Base-by-base conservation (phyloP, 2,113 vertebrate species). In the Pelecanoides urinatrix region DNA sequence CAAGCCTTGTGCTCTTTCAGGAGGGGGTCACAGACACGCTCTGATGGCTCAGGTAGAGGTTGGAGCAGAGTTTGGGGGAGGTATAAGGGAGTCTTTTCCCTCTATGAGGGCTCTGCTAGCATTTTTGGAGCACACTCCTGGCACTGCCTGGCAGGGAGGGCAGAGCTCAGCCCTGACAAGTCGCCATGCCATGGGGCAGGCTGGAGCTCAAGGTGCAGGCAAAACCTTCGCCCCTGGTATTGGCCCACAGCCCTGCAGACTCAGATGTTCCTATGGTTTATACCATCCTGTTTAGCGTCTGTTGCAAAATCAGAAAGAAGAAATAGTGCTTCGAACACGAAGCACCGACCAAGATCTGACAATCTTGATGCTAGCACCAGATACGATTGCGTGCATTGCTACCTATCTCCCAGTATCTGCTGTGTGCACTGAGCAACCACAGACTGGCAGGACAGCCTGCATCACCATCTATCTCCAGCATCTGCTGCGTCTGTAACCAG, bases 401-500 rank as follows among this genome's bases (percentile, higher is more conserved):
- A 79, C 52, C 20, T 91, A 96, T 90, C 95, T 96, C 61, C 45
- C 30, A 42, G 50, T 53, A 92, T 95, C 97, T 94, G 73, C 73
- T 14, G 6, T 42, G 45, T 82, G 74, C 3, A 3, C 61, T 34
- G 17, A n/a, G 76, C 58, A 87, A 78, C 83, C 92, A 75, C 61
- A 76, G 80, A 38, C 79, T 92, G 73, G 59, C 56, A 94, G 95
- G 90, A 82, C 76, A 92, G 76, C 42, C 70, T 84, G 50, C 68
- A 77, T 32, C 59, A 65, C 40, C 58, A 70, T 11, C 36, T 95
- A 83, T 90, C 82, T 95, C 62, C 42, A 83, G 50, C 59, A 83
- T 94, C 77, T 94, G 22, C 58, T 85, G 42, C 29, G 56, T 49
- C 52, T 87, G 45, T 85, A 92, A 59, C 36, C 30, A 45, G 38